Conservation (phyloP, 2,888 invertebrate species). For the Arrhopalites spinosus region DNA sequence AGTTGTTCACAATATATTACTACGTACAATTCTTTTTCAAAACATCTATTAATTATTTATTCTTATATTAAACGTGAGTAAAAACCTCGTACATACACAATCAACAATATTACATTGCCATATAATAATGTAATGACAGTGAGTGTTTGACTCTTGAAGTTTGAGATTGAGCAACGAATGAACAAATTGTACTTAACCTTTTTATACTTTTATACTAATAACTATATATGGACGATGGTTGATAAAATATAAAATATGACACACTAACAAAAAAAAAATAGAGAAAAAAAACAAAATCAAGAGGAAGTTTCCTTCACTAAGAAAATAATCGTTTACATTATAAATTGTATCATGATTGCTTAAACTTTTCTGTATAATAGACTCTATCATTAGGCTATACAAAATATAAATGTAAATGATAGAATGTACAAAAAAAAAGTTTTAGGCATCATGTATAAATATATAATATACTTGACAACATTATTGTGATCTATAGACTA, state of each 20-base stretch:
- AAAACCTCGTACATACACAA: conserved; percentile 30
- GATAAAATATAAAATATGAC: conserved; percentile 5
- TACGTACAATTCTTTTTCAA: conserved; percentile 18
- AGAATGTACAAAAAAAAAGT: too few species aligned
- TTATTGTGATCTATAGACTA: too few species aligned
- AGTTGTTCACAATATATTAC: conserved; percentile 20
- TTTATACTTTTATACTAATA: neutral
- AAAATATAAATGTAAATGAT: too few species aligned
- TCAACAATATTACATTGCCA: too few species aligned
- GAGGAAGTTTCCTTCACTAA: conserved; percentile 25
- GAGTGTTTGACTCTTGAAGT: conserved; percentile 36
- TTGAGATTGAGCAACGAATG: conserved; percentile 46
- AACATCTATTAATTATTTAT: too few species aligned
- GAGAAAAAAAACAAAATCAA: conserved; percentile 26
- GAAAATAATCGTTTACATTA: conserved; percentile 24
- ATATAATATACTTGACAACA: too few species aligned
- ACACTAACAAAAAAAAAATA: conserved; percentile 25
- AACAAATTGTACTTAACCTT: conserved; percentile 35
- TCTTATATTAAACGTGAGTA: too few species aligned
- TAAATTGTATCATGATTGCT: too few species aligned
- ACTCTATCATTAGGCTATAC: too few species aligned
- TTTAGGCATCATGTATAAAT: too few species aligned
- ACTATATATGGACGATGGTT: conserved; percentile 7
- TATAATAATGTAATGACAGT: conserved; percentile 29
- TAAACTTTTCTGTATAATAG: too few species aligned